These are phyloP conservation scores for Luperina testacea DNA, from an alignment of 2,888 invertebrate species.

Conservation along the genomic window DNA sequence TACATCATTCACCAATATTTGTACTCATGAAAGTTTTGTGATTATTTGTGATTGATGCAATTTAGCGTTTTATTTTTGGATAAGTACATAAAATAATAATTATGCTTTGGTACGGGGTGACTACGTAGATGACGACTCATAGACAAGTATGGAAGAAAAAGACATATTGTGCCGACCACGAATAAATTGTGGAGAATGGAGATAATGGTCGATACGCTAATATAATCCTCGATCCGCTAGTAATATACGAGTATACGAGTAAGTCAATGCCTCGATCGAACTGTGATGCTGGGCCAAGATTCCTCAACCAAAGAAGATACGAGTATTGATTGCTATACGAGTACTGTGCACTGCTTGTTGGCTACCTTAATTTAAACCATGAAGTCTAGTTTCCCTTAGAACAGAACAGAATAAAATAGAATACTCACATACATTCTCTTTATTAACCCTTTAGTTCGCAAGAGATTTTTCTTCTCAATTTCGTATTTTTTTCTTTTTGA, in stretches of 20 bases:
- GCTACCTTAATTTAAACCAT: background rate
- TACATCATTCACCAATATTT: slow-evolving; percentile 53
- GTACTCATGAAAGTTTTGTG: slow-evolving; percentile 46
- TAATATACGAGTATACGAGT: too few relatives aligned
- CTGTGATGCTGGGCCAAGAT: background rate
- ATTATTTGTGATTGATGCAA: slow-evolving; percentile 22
- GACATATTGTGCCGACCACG: too few relatives aligned
- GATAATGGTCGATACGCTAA: background rate
- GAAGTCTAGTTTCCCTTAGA: background rate
- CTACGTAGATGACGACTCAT: background rate
- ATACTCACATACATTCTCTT: background rate
- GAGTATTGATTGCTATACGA: too few relatives aligned
- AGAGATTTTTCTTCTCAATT: too few relatives aligned
- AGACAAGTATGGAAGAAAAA: background rate
- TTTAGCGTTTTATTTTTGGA: background rate
- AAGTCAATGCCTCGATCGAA: background rate
- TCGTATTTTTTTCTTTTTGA: too few relatives aligned
- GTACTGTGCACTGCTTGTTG: background rate
- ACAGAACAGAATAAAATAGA: background rate
- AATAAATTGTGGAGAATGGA: background rate
- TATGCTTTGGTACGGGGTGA: background rate
- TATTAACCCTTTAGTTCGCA: too few relatives aligned
- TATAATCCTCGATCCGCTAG: background rate
- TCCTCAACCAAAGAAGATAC: too few relatives aligned
- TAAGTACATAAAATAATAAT: background rate